phyloP scores from a whole-genome alignment of 1,140 invertebrate species.

The Drosophila albomicans region DNA sequence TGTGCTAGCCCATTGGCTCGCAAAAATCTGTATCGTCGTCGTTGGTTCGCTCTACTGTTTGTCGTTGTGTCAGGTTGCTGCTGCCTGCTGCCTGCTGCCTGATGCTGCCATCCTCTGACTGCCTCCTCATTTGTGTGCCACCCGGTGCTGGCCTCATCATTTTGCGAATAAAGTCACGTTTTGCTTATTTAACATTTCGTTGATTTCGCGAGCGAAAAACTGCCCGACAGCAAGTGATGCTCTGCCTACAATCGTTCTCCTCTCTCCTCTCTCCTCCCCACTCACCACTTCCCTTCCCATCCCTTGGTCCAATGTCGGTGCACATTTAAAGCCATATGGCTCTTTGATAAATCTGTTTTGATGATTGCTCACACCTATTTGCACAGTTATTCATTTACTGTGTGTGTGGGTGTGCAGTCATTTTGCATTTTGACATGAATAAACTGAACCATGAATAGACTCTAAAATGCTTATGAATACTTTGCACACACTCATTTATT shows the following conservation, averaged over 20 bases:
- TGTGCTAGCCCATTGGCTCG: constrained; percentile 11
- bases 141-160: constrained; percentile 58
- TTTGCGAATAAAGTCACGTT: constrained; percentile 80
- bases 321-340: constrained; percentile 22
- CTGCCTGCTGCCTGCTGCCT: too few species aligned
- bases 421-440: constrained; percentile 18
- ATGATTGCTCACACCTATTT: constrained; percentile 21
- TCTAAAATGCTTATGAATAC: not conserved
- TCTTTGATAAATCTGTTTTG: constrained; percentile 31
- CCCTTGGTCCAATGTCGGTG: not conserved
- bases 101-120: not conserved
- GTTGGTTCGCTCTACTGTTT: too few species aligned
- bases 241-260: not conserved
- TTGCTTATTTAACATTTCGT: constrained; percentile 83
- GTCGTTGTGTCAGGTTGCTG: not conserved
- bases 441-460: constrained; percentile 7
- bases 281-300: not conserved
- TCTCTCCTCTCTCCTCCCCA: not conserved
- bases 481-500: not conserved
- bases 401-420: constrained; percentile 15
- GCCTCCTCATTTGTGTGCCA: too few species aligned
- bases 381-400: constrained; percentile 13
- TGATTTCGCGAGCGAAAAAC: constrained; percentile 61
- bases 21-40: constrained; percentile 24
- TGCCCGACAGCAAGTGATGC: constrained; percentile 38